phyloP scores from a whole-genome alignment of 1,140 invertebrate genomes.

The Sinonovacula constricta region DNA sequence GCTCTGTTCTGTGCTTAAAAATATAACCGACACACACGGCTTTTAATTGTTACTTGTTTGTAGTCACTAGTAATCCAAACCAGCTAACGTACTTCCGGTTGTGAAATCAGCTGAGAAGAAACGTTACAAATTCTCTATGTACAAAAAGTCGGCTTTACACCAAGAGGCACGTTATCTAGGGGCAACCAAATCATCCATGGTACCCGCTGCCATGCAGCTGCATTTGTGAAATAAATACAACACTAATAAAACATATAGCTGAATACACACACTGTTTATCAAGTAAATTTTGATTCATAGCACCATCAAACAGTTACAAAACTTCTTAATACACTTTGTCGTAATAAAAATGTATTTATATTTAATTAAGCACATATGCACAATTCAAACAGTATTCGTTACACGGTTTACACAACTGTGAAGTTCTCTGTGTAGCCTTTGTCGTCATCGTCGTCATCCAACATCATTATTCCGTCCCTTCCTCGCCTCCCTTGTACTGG shows the following conservation, averaged over 20 bases:
- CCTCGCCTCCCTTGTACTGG: constrained; percentile 12
- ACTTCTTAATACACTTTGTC: neutral
- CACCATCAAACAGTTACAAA: neutral
- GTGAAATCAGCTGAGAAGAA: too few relatives aligned
- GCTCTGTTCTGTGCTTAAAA: too few relatives aligned
- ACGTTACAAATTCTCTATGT: too few relatives aligned
- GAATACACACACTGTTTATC: neutral
- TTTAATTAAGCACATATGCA: neutral
- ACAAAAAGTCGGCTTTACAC: too few relatives aligned
- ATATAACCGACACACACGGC: too few relatives aligned
- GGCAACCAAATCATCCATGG: too few relatives aligned
- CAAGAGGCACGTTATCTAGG: too few relatives aligned
- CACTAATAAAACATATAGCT: neutral
- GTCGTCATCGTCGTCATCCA: constrained; percentile 39
- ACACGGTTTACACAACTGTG: constrained; percentile 20
- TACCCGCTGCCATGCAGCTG: too few relatives aligned
- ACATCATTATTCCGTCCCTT: constrained; percentile 5
- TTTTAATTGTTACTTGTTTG: too few relatives aligned
- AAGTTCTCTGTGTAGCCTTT: constrained; percentile 42
- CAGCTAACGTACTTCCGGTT: too few relatives aligned
- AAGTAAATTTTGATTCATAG: neutral
- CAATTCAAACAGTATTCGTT: neutral
- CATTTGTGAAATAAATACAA: neutral
- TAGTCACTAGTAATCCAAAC: too few relatives aligned
- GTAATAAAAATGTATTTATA: neutral